phyloP scores from a whole-genome alignment of 2,797 vertebrate genomes.

The Siniperca obscura region DNA sequence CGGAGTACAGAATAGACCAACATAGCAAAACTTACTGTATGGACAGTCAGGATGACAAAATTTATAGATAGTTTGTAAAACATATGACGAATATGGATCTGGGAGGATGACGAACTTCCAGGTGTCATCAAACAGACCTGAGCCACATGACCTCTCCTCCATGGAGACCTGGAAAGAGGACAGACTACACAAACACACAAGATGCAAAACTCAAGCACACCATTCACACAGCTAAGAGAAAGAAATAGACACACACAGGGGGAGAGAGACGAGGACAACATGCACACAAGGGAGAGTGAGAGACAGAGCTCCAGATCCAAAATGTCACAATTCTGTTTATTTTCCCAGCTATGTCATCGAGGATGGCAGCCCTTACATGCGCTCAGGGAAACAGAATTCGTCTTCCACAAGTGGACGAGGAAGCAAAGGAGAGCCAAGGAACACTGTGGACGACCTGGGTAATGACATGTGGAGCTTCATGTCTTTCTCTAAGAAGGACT shows the following conservation, averaged over 20 bases:
- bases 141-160: no score
- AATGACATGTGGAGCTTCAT: conserved; percentile 88
- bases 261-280: background rate
- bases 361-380: conserved; percentile 91
- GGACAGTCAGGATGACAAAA: no score
- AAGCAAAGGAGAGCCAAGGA: conserved; percentile 67
- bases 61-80: no score
- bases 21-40: no score
- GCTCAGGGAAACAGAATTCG: conserved; percentile 86
- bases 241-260: background rate
- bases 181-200: no score
- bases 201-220: no score
- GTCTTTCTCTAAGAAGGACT: conserved; percentile 82
- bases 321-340: background rate
- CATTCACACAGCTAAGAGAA: background rate
- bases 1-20: no score
- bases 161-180: no score
- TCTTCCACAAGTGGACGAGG: conserved; percentile 73
- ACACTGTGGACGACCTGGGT: conserved; percentile 87
- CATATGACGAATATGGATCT: no score
- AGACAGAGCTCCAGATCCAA: background rate
- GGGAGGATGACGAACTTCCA: no score
- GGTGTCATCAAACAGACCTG: no score
- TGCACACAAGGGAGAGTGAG: background rate
- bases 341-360: conserved; percentile 91